Conservation (phyloP, 2,113 vertebrate genomes). For the Prochilodus magdalenae region DNA sequence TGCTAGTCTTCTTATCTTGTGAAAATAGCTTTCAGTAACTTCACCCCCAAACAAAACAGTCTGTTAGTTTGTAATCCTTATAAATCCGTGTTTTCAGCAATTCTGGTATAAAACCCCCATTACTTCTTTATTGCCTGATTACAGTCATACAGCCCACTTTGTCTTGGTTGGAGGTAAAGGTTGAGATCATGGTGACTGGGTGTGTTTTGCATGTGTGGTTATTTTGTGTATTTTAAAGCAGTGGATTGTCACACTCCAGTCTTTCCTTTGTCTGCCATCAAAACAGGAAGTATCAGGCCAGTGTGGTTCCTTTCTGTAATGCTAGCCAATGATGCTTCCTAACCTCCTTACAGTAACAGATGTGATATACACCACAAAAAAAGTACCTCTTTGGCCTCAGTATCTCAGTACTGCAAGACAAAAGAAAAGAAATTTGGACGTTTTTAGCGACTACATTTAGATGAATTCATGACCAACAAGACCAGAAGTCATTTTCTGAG, state of each 20-base stretch:
- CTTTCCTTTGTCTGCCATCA: slow-evolving; percentile 22
- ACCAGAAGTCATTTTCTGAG: not conserved
- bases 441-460: not conserved
- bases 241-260: slow-evolving; percentile 2
- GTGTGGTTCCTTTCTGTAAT: slow-evolving; percentile 43
- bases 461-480: not conserved
- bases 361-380: not conserved
- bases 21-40: too few relatives aligned
- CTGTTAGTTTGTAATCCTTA: not conserved
- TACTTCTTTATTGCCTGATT: not conserved
- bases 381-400: not conserved
- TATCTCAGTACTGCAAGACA: not conserved
- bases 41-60: too few relatives aligned
- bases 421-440: not conserved
- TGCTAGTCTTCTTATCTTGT: too few relatives aligned
- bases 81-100: not conserved
- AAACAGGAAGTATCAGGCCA: slow-evolving; percentile 43
- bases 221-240: slow-evolving; percentile 3
- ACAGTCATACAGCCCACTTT: not conserved
- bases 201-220: not conserved
- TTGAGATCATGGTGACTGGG: slow-evolving; percentile 3
- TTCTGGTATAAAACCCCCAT: not conserved
- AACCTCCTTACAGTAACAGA: not conserved
- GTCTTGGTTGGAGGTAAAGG: slow-evolving; percentile 14
- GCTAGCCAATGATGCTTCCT: slow-evolving; percentile 6